Conservation (phyloP, 2,113 vertebrate genomes). For the Sorex fumeus region DNA sequence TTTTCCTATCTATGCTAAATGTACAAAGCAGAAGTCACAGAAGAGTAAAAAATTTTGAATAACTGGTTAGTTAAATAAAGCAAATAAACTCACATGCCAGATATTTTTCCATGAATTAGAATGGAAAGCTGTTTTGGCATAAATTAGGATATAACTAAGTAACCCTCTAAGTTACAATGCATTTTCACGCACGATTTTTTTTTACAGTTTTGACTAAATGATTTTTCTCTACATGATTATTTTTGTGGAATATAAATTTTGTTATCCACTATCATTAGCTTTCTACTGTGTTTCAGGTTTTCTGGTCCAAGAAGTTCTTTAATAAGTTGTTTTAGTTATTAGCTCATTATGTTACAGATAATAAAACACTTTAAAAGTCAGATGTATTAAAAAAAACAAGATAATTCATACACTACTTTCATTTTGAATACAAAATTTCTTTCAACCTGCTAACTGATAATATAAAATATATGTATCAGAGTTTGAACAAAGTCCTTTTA, state of each 20-base stretch:
- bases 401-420: conserved; percentile 45
- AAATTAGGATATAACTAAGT: conserved; percentile 62
- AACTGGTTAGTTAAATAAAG: conserved; percentile 61
- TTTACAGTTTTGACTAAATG: conserved; percentile 44
- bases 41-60: conserved; percentile 44
- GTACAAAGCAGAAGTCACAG: neutral
- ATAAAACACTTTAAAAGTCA: conserved; percentile 60
- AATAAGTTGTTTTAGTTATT: conserved; percentile 31
- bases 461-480: conserved; percentile 57
- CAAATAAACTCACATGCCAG: conserved; percentile 16
- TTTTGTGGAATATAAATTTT: conserved; percentile 39
- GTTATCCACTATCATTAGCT: conserved; percentile 22
- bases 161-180: conserved; percentile 44
- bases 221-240: conserved; percentile 24
- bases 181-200: conserved; percentile 50
- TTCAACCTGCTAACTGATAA: conserved; percentile 15
- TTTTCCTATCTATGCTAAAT: too few relatives aligned
- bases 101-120: conserved; percentile 59
- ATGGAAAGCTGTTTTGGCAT: conserved; percentile 11
- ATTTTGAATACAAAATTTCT: conserved; percentile 56
- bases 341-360: conserved; percentile 46
- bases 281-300: neutral
- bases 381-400: conserved; percentile 33
- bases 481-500: conserved; percentile 27
- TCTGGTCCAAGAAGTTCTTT: neutral